Evolutionary conservation across 2,113 vertebrate genomes (phyloP), one percentile per base, ranked within the genome.

Genomic region (Pluvianellus socialis): DNA sequence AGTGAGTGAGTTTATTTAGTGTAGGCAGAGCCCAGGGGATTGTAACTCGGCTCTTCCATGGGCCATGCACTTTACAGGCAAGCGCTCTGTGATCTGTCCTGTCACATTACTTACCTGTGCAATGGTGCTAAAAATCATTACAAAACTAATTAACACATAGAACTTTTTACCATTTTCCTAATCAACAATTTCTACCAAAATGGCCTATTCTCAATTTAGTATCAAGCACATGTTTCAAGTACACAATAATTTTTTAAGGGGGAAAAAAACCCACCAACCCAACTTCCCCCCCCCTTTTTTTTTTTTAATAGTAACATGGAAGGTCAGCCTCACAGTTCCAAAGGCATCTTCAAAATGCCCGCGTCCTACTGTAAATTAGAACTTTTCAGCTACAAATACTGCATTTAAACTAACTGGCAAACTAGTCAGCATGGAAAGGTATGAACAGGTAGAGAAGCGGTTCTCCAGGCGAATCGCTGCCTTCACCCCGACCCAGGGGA

Each of bases 21-120:
- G 0, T 4, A 35, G 1, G 0, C 26, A 26, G 75, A 5, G 15
- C 7, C 28, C 45, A 3, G 2, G 33, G 0, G 40, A 15, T 8
- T 28, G 24, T 15, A 62, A 62, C 63, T 52, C 13, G 2, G 63
- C 59, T 62, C 55, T 38, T 59, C 38, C 3, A 2, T 3, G 2
- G 2, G 4, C 30, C 68, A 7, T 9, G 32, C 9, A 4, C 24
- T 7, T 7, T n/a, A 45, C 7, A n/a, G 62, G 26, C 17, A 20
- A 66, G 52, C 1, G 6, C 27, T 15, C 23, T 56, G 75, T 3
- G 30, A 72, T 12, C 84, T 75, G 45, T 20, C 67, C 33, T 59
- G 23, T 35, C 68, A 27, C 47, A 6, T 33, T 40, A 74, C 44
- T 74, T 16, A 90, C 40, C 72, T 56, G 40, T 53, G 79, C 68